Percentiles rank a stretch among this genome's conserved stretches.
These are phyloP conservation scores for Melanocharis versteri DNA, from an alignment of 2,113 vertebrate species.

Conservation along the genomic window DNA sequence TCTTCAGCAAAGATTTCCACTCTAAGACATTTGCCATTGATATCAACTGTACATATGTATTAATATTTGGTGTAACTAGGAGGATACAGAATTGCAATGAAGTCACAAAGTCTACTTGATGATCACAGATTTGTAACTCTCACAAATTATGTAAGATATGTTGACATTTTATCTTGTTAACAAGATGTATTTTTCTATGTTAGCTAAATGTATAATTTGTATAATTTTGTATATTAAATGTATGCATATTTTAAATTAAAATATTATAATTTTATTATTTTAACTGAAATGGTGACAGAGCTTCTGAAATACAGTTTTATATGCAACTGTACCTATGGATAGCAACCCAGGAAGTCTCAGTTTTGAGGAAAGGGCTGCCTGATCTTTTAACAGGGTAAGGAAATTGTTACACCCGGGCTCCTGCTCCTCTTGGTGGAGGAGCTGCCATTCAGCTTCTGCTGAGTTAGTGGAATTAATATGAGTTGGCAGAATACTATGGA, in stretches of 20 bases:
- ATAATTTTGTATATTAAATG: constrained; percentile 78
- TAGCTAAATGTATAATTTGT: constrained; percentile 75
- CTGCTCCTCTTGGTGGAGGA: not conserved
- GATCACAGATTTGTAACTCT: constrained; percentile 54
- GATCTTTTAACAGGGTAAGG: not conserved
- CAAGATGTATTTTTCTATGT: constrained; percentile 81
- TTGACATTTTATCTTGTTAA: constrained; percentile 72
- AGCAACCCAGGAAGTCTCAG: not conserved
- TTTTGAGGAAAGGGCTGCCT: not conserved
- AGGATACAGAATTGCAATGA: not conserved
- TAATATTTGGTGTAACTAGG: constrained; percentile 34
- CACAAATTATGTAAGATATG: constrained; percentile 61
- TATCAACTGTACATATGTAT: constrained; percentile 44
- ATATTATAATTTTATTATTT: constrained; percentile 1
- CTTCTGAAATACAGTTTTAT: not conserved
- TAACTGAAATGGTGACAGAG: not conserved
- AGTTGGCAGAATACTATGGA: not conserved
- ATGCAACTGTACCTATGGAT: not conserved
- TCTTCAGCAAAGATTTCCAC: not conserved
- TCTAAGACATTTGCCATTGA: not conserved
- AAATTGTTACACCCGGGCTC: not conserved
- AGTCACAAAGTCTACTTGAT: constrained; percentile 32
- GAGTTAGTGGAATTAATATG: not conserved
- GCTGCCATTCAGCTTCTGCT: not conserved
- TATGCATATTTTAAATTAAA: constrained; percentile 75